These are phyloP conservation scores for Limnephilus rhombicus DNA, from an alignment of 2,888 invertebrate genomes.

Conservation along the genomic window DNA sequence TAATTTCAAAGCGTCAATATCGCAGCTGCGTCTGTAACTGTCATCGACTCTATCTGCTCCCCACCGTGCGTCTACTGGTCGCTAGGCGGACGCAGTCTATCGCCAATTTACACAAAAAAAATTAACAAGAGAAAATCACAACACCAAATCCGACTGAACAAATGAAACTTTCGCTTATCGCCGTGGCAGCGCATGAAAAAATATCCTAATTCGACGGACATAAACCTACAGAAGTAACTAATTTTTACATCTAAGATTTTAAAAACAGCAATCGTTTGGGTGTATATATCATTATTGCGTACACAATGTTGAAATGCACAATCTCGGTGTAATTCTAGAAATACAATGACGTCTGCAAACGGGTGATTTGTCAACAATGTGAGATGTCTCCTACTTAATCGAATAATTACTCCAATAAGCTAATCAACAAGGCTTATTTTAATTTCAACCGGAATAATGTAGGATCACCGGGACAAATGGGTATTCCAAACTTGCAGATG, in stretches of 20 bases:
- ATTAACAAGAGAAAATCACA: slow-evolving; percentile 30
- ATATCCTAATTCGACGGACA: slow-evolving; percentile 8
- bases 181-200: background rate
- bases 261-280: slow-evolving; percentile 1
- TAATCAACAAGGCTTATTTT: slow-evolving; percentile 43
- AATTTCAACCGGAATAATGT: background rate
- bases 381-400: slow-evolving; percentile 49
- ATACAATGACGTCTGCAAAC: slow-evolving; percentile 10
- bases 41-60: background rate
- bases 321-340: slow-evolving; percentile 13
- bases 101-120: slow-evolving; percentile 22
- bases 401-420: background rate
- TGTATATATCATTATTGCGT: slow-evolving; percentile 7
- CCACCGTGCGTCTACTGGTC: background rate
- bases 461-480: background rate
- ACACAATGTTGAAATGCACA: slow-evolving; percentile 33
- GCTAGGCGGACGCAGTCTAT: slow-evolving; percentile 9
- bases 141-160: slow-evolving; percentile 27
- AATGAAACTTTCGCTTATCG: slow-evolving; percentile 10
- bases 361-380: slow-evolving; percentile 55
- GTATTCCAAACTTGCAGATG: background rate
- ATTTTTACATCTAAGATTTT: slow-evolving; percentile 27
- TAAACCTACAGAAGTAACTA: slow-evolving; percentile 46
- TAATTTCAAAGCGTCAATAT: slow-evolving; percentile 52
- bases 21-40: slow-evolving; percentile 39